A percentile compares a stretch with the other conserved stretches of the same genome.
phyloP scores from a whole-genome alignment of 2,113 vertebrate genomes.

The Eubucco bourcierii region DNA sequence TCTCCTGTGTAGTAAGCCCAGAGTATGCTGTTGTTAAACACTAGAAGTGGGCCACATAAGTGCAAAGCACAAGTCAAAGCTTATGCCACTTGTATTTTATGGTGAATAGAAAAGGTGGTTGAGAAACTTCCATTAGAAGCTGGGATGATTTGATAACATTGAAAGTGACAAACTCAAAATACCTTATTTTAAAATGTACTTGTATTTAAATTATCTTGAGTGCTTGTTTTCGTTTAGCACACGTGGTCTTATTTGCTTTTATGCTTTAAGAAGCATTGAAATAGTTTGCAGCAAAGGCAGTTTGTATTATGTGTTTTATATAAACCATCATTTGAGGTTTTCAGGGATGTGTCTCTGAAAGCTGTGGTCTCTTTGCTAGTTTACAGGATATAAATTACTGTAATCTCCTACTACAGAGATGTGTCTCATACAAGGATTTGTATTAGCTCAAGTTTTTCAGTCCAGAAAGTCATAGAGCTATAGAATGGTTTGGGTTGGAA shows the following conservation, averaged over 20 bases:
- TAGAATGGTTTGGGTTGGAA: not conserved
- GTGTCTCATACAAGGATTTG: not conserved
- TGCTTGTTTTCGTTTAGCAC: not conserved
- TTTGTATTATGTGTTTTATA: rapidly evolving
- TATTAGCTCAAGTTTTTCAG: not conserved
- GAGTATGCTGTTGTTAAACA: not conserved
- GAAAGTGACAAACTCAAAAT: not conserved
- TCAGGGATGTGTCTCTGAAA: not conserved
- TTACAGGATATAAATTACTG: not conserved
- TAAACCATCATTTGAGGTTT: not conserved
- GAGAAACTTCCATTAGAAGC: not conserved
- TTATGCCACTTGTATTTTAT: not conserved
- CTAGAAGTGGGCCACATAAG: not conserved
- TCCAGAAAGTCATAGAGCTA: not conserved
- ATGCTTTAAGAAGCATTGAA: not conserved
- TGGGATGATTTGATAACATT: not conserved
- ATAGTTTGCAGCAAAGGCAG: not conserved
- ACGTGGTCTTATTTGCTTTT: not conserved
- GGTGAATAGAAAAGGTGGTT: not conserved
- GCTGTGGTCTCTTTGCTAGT: not conserved
- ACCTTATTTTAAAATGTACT: not conserved
- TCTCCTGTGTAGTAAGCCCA: not conserved
- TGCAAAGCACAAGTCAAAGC: not conserved
- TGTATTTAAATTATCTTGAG: not conserved
- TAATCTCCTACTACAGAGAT: not conserved